A percentile compares a stretch with the other conserved stretches of the same genome.
phyloP scores from a whole-genome alignment of 2,797 vertebrate genomes.

The Sebastes hubbsi region DNA sequence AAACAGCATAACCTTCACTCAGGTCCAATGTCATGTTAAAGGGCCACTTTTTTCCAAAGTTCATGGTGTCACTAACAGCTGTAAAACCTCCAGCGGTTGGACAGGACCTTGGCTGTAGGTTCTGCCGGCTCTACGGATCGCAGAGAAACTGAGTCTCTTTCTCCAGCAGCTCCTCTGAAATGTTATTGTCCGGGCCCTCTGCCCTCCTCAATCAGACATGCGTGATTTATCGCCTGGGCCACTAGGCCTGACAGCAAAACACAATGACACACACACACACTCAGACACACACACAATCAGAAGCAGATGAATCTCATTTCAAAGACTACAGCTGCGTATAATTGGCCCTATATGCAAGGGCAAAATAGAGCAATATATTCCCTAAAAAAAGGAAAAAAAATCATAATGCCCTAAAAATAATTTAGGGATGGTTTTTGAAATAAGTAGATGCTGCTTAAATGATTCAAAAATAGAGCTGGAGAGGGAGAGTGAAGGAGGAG shows the following conservation, averaged over 20 bases:
- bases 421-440: slow-evolving; percentile 60
- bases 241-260: slow-evolving; percentile 78
- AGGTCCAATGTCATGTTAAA: slow-evolving; percentile 48
- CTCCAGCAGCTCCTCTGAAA: slow-evolving; percentile 69
- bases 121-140: slow-evolving; percentile 50
- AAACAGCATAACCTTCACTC: slow-evolving; percentile 39
- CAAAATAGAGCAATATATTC: slow-evolving; percentile 47
- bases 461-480: slow-evolving; percentile 74
- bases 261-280: slow-evolving; percentile 68
- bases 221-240: slow-evolving; percentile 79
- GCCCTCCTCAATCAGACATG: slow-evolving; percentile 81
- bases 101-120: slow-evolving; percentile 32
- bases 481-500: slow-evolving; percentile 51
- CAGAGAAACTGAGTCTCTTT: slow-evolving; percentile 56
- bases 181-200: slow-evolving; percentile 80
- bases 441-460: slow-evolving; percentile 70
- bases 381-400: slow-evolving; percentile 31
- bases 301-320: slow-evolving; percentile 80
- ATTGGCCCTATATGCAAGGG: slow-evolving; percentile 58
- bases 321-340: slow-evolving; percentile 78
- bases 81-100: slow-evolving; percentile 49
- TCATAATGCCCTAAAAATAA: slow-evolving; percentile 60
- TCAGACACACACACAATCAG: slow-evolving; percentile 61
- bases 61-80: slow-evolving; percentile 42
- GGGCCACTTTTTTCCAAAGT: slow-evolving; percentile 25